Base-by-base conservation (phyloP, 2,113 vertebrate species). In the Xiphophorus hellerii region DNA sequence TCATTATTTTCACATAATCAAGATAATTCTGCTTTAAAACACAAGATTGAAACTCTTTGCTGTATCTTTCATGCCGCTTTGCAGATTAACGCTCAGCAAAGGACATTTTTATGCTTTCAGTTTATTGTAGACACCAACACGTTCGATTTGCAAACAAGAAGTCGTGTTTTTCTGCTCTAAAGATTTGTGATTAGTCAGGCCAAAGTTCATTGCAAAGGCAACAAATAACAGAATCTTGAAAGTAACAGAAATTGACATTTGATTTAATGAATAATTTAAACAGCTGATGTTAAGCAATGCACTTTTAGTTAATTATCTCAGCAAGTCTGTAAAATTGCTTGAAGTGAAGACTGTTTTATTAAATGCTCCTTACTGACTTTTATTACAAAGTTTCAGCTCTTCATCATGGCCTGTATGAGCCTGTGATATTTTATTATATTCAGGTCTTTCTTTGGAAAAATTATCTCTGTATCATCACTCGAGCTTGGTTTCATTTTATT, bases 331-430 rank as follows among this genome's bases (percentile, higher is more conserved):
- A 25, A 80, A 28, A 73, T 84, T 71, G 78, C 29, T 29, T 62
- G 51, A 37, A 72, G 44, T 68, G 69, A 86, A 30, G 3, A 48
- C 13, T 27, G 58, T 27, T 73, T 73, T 71, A 65, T 77, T 73
- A 62, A 51, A 33, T 35, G 17, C 4, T 6, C 44, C 17, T 48
- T 6, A 20, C 1, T 48, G 44, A 17, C 44, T 20, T 20, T 27
- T n/a, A 12, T 66, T 37, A 17, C 27, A 42, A 66, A 37, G 5
- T 77, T 82, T 15, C n/a, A 31, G 61, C 80, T 83, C 66, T 66
- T 67, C 76, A 84, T 87, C 83, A 73, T 72, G 76, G 74, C 54
- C 35, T 37, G 25, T 83, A 62, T 82, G 74, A 80, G 60, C 78
- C 62, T 64, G 42, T 80, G 69, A 78, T 80, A 44, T 63, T 78